phyloP scores from a whole-genome alignment of 2,888 invertebrate species.

The Drosophila pullipes region DNA sequence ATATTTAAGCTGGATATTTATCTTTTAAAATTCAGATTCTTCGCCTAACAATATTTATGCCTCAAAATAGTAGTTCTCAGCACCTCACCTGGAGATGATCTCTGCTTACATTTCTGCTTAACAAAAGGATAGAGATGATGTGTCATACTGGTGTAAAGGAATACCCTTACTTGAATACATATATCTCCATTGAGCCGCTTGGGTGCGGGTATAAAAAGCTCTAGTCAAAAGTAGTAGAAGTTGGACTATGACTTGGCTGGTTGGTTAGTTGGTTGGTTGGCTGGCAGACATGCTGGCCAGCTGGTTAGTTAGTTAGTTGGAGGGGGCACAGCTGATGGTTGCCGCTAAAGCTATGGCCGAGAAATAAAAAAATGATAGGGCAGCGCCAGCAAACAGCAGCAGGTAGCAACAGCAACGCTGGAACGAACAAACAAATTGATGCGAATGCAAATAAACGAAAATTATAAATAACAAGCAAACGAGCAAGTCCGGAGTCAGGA shows the following conservation, averaged over 20 bases:
- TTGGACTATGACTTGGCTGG: constrained; percentile 35
- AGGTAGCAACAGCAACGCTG: constrained; percentile 32
- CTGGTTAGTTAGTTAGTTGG: not conserved
- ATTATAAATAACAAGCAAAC: constrained; percentile 81
- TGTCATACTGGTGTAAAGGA: not conserved
- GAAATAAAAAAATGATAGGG: constrained; percentile 58
- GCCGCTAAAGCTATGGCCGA: constrained; percentile 27
- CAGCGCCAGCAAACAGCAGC: constrained; percentile 11
- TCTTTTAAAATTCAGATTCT: not conserved
- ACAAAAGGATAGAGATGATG: not conserved
- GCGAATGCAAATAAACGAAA: constrained; percentile 84
- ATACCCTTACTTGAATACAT: not conserved
- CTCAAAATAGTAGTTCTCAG: not conserved
- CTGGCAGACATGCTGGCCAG: not conserved
- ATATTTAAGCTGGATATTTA: no score
- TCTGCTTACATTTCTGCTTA: not conserved
- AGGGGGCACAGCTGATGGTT: constrained; percentile 15
- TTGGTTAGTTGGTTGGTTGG: constrained; percentile 5
- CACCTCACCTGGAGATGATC: not conserved
- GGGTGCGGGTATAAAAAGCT: constrained; percentile 26
- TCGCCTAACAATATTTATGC: not conserved
- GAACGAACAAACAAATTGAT: constrained; percentile 80
- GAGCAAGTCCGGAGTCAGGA: constrained; percentile 27
- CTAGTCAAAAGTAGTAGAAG: constrained; percentile 31
- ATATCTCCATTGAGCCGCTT: constrained; percentile 1